A percentile compares a stretch with the other conserved stretches of the same genome.
phyloP scores from a whole-genome alignment of 2,797 vertebrate species.

The Trachurus trachurus region DNA sequence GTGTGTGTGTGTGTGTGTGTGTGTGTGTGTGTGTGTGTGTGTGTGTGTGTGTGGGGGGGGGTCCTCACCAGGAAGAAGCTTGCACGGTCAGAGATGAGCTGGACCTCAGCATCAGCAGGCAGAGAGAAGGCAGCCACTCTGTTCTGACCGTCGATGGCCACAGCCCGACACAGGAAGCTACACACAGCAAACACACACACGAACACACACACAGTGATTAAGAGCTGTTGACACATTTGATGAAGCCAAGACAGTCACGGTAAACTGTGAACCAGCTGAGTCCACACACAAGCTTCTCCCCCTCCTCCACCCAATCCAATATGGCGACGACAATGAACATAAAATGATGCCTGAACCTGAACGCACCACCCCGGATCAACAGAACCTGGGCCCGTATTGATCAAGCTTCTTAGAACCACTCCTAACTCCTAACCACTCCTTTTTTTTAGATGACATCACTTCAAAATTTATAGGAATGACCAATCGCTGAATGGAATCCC shows the following conservation, averaged over 20 bases:
- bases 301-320: not conserved
- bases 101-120: constrained; percentile 85
- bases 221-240: constrained; percentile 39
- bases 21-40: too few relatives aligned
- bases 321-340: too few relatives aligned
- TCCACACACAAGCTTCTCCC: not conserved
- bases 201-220: constrained; percentile 65
- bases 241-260: constrained; percentile 1
- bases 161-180: constrained; percentile 94
- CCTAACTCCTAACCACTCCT: too few relatives aligned
- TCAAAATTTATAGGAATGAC: too few relatives aligned
- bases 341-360: too few relatives aligned
- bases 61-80: constrained; percentile 91
- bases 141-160: constrained; percentile 86
- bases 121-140: constrained; percentile 88
- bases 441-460: too few relatives aligned
- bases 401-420: too few relatives aligned
- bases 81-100: constrained; percentile 87
- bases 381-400: too few relatives aligned
- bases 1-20: too few relatives aligned
- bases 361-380: too few relatives aligned
- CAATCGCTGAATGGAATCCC: too few relatives aligned
- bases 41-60: too few relatives aligned
- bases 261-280: constrained; percentile 53
- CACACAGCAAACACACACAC: constrained; percentile 67